Conservation (phyloP, 2,113 vertebrate species). For the Otolemur garnettii region DNA sequence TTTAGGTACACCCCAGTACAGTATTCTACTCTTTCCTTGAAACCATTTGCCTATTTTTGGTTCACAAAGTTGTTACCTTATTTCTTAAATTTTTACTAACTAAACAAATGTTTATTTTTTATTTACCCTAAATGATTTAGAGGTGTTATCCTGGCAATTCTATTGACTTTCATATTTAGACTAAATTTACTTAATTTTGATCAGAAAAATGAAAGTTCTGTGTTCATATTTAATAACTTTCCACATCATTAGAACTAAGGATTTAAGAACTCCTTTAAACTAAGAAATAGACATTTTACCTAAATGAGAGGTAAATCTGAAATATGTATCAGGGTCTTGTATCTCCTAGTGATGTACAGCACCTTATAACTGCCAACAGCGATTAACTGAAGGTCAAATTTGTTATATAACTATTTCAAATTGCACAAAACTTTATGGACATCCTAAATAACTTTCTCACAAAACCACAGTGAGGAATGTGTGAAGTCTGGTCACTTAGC, state of each 20-base stretch:
- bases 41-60: background rate
- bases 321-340: background rate
- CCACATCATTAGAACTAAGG: background rate
- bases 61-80: background rate
- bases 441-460: background rate
- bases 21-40: background rate
- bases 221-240: background rate
- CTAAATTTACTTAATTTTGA: constrained; percentile 7
- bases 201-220: background rate
- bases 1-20: background rate
- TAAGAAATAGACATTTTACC: constrained; percentile 2
- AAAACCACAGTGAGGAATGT: background rate
- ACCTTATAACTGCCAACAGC: background rate
- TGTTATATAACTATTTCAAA: background rate
- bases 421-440: no score
- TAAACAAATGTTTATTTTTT: background rate
- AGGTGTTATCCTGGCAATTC: background rate
- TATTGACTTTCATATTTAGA: background rate
- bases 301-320: background rate
- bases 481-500: background rate
- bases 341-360: background rate
- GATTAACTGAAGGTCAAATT: background rate
- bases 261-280: background rate
- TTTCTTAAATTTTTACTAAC: background rate
- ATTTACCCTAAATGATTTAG: background rate